phyloP scores from a whole-genome alignment of 2,113 vertebrate genomes.

The Tylochromis polylepis region DNA sequence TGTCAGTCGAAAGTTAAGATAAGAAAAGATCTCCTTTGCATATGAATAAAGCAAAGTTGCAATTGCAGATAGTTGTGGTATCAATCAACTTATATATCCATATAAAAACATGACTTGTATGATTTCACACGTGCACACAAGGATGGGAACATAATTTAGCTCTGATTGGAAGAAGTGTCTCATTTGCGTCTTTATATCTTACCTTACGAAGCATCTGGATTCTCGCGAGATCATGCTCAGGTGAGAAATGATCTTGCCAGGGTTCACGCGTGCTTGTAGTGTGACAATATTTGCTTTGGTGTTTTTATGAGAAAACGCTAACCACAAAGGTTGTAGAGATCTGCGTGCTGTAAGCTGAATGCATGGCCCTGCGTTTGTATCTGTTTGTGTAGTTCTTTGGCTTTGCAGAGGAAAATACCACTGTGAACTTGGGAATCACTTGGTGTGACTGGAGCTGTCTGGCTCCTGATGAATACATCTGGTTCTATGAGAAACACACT shows the following conservation, averaged over 20 bases:
- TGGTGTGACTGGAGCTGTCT: neutral
- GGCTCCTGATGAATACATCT: neutral
- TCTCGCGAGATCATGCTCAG: fast-evolving
- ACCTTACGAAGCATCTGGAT: neutral
- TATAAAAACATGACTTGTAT: neutral
- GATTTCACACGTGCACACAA: neutral
- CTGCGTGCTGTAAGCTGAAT: neutral
- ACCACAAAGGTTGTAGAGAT: neutral
- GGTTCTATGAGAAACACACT: neutral
- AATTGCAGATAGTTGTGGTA: neutral
- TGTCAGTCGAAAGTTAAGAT: constrained; percentile 57
- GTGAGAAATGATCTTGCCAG: neutral
- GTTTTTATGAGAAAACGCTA: neutral
- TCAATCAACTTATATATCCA: constrained; percentile 8
- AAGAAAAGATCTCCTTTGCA: constrained; percentile 58
- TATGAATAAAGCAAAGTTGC: constrained; percentile 43
- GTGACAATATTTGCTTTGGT: neutral
- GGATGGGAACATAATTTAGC: neutral
- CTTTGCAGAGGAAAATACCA: neutral
- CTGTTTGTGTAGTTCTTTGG: neutral
- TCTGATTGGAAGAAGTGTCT: neutral
- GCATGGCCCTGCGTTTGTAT: neutral
- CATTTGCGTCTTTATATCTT: neutral
- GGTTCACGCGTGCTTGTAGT: neutral
- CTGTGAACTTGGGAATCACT: neutral